Conservation (phyloP, 2,113 vertebrate genomes). For the Excalfactoria chinensis region DNA sequence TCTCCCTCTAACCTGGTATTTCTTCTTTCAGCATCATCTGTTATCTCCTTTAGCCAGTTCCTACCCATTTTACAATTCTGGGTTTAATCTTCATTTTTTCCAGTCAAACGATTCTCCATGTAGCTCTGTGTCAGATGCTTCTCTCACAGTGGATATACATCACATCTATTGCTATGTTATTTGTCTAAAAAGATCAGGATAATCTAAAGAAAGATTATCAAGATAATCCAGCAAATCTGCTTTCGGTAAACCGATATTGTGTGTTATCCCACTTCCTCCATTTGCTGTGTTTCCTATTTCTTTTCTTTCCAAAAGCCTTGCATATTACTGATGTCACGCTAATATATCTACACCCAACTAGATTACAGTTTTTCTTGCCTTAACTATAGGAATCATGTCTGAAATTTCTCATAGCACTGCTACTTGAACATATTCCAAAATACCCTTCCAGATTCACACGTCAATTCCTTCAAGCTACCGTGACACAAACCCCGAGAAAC, state of each 20-base stretch:
- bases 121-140: slow-evolving; percentile 48
- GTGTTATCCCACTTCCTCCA: slow-evolving; percentile 61
- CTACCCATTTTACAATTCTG: slow-evolving; percentile 31
- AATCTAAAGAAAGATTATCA: slow-evolving; percentile 65
- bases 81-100: slow-evolving; percentile 50
- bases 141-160: background rate
- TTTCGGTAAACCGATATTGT: slow-evolving; percentile 58
- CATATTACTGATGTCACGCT: background rate
- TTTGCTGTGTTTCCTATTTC: slow-evolving; percentile 34
- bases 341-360: slow-evolving; percentile 5
- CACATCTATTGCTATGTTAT: slow-evolving; percentile 16
- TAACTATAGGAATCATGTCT: background rate
- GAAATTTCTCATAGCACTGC: slow-evolving; percentile 6
- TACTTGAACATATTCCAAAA: slow-evolving; percentile 22
- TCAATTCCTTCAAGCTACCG: background rate
- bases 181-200: slow-evolving; percentile 64
- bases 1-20: background rate
- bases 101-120: slow-evolving; percentile 19
- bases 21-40: slow-evolving; percentile 30
- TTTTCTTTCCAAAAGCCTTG: slow-evolving; percentile 28
- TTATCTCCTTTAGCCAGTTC: slow-evolving; percentile 53
- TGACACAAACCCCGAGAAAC: background rate
- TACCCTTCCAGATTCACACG: background rate
- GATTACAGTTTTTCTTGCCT: background rate
- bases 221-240: slow-evolving; percentile 71